phyloP scores from a whole-genome alignment of 2,113 vertebrate genomes.

The Manacus vitellinus region DNA sequence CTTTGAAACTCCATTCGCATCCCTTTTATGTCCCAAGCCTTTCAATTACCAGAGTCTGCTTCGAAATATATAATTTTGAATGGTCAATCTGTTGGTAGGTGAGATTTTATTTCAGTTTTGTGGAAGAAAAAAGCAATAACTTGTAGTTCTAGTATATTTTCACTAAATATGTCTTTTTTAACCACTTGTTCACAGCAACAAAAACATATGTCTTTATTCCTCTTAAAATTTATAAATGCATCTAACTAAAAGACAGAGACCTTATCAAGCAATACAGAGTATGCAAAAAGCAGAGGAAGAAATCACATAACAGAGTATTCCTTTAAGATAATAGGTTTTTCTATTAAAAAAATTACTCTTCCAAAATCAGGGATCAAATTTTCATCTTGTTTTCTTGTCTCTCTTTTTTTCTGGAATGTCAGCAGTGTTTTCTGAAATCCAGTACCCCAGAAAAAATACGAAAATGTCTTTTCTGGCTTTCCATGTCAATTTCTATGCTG shows the following conservation, averaged over 20 bases:
- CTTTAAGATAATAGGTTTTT: not conserved
- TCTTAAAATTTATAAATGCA: not conserved
- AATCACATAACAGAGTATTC: not conserved
- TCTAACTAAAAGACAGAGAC: not conserved
- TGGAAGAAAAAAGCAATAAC: not conserved
- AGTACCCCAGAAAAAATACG: not conserved
- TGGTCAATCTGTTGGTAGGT: not conserved
- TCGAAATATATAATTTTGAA: not conserved
- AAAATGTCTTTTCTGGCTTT: not conserved
- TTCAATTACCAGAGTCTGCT: not conserved
- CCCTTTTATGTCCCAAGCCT: not conserved
- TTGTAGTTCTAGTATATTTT: not conserved
- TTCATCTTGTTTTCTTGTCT: not conserved
- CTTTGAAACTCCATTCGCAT: not conserved
- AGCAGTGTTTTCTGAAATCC: not conserved
- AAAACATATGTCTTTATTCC: not conserved
- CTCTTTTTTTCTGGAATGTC: not conserved
- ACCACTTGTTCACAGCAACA: not conserved
- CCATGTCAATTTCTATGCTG: fast-evolving
- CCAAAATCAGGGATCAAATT: not conserved
- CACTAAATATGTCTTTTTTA: not conserved
- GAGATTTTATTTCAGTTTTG: not conserved
- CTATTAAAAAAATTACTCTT: not conserved
- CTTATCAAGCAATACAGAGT: not conserved
- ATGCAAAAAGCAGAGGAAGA: not conserved